Base-by-base conservation (phyloP, 2,113 vertebrate genomes). In the Hystrix cristata region DNA sequence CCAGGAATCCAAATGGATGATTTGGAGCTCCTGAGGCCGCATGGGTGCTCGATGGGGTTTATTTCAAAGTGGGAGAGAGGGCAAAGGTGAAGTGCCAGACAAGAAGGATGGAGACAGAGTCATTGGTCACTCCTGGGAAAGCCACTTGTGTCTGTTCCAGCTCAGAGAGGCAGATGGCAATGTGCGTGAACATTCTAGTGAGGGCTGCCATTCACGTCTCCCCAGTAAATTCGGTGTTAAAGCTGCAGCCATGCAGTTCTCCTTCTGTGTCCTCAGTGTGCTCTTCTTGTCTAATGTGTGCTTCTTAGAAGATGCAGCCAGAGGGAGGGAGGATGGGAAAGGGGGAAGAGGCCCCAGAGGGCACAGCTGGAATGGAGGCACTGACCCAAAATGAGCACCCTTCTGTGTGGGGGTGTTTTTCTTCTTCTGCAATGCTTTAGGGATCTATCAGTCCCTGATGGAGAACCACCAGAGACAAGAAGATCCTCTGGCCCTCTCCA, bases 141-240 rank as follows among this genome's bases (percentile, higher is more conserved):
- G 31, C n/a, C 62, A 23, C 18, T 78, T 14, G 67, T 57, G 0
- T 46, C 11, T 72, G 6, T 1, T 55, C 34, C n/a, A 92, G 0
- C 10, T 8, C 11, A 48, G 9, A 10, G 82, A 57, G 27, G 67
- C 10, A 34, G 3, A 0, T 0, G 34, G 43, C 13, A 60, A 8
- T 16, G 57, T 53, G 29, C 29, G 46, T 31, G 59, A 23, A 55
- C 19, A n/a, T 64, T 48, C 53, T 25, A 27, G 13, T 89, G 13
- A 92, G 48, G 74, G 60, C 16, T 4, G 1, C 43, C 53, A 12
- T 69, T 83, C 48, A 16, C 55, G 23, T 67, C 51, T 69, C 10
- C 38, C 53, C 11, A 34, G 27, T 3, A 38, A 9, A 9, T 1
- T 78, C 21, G n/a, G 2, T 29, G 34, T 46, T 82, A 83, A 59